Percentiles rank a stretch among this genome's conserved stretches.
These are phyloP conservation scores for Diplazon laetatorius DNA, from an alignment of 2,888 invertebrate genomes.

Conservation along the genomic window DNA sequence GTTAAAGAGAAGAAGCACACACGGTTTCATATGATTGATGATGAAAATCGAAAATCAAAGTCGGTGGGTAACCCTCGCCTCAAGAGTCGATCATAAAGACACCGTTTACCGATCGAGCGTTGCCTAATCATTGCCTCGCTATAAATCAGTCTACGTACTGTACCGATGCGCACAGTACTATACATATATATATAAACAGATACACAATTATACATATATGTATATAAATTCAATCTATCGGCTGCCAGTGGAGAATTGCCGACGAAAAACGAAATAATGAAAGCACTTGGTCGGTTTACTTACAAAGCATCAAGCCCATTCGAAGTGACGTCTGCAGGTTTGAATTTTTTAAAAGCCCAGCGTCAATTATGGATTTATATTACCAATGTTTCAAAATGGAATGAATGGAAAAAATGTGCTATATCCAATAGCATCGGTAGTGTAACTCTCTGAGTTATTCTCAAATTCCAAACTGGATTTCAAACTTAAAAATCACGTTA, in stretches of 20 bases:
- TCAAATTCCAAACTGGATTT: no score
- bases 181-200: background rate
- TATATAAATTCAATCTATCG: conserved; percentile 11
- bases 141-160: conserved; percentile 79
- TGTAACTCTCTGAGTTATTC: no score
- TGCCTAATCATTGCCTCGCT: conserved; percentile 80
- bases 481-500: no score
- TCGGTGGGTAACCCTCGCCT: conserved; percentile 69
- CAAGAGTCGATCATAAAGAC: conserved; percentile 77
- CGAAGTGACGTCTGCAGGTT: conserved; percentile 37
- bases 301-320: conserved; percentile 20
- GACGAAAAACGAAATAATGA: conserved; percentile 36
- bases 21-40: conserved; percentile 77
- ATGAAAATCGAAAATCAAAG: conserved; percentile 74
- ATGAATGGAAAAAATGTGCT: no score
- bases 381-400: no score
- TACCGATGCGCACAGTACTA: conserved; percentile 22
- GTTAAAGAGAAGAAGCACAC: conserved; percentile 68
- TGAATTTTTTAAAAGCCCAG: conserved; percentile 25
- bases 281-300: conserved; percentile 17
- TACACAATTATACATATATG: background rate
- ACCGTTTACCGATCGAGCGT: conserved; percentile 79
- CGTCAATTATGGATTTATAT: no score
- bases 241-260: conserved; percentile 26
- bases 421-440: no score